Conservation (phyloP, 2,797 vertebrate species). For the Gymnothorax reevesii region DNA sequence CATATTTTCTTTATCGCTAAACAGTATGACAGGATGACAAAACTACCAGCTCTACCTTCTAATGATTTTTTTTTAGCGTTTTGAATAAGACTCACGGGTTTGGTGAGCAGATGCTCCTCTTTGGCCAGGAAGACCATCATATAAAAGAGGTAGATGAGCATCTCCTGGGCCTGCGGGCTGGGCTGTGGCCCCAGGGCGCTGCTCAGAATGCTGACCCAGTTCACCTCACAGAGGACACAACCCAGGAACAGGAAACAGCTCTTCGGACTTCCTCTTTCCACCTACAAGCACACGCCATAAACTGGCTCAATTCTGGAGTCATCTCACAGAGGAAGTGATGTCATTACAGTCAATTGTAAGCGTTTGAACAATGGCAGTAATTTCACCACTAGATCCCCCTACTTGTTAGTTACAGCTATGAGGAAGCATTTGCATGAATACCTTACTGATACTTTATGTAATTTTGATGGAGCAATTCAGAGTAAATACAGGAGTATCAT, state of each 20-base stretch:
- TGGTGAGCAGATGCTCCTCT: constrained; percentile 81
- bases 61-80: neutral
- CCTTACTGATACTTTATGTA: neutral
- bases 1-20: neutral
- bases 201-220: constrained; percentile 92
- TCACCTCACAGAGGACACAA: constrained; percentile 89
- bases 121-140: constrained; percentile 93
- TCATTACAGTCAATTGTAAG: neutral
- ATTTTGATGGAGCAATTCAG: neutral
- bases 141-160: constrained; percentile 91
- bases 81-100: constrained; percentile 70
- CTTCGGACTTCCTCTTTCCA: constrained; percentile 95
- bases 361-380: neutral
- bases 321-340: neutral
- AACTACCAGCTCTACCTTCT: neutral
- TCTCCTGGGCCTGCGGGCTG: constrained; percentile 69
- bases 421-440: neutral
- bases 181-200: constrained; percentile 78
- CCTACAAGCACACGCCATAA: constrained; percentile 65
- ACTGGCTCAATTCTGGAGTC: neutral
- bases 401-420: neutral
- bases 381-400: neutral
- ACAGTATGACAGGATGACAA: neutral
- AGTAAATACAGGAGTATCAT: neutral
- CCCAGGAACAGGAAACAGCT: constrained; percentile 96